Evolutionary conservation across 2,797 vertebrate species (phyloP).

Genomic region (Neosilurus mollespiculum): DNA sequence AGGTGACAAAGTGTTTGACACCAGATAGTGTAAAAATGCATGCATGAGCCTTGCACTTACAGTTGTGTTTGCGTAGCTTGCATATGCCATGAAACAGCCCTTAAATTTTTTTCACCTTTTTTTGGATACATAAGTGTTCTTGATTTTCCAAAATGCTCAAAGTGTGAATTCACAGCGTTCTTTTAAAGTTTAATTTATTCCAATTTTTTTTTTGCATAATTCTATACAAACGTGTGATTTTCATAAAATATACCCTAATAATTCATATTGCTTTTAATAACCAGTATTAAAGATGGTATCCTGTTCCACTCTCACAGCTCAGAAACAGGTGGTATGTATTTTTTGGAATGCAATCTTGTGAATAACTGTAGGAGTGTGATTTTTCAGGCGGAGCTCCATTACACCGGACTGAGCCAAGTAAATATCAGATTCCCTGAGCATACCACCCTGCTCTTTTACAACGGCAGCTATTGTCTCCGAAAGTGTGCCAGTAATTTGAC

Average conservation of each 20-base stretch:
- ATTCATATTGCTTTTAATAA: background rate
- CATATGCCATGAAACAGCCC: too few relatives aligned
- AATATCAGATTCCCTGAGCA: conserved; percentile 28
- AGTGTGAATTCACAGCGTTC: background rate
- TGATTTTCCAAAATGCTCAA: background rate
- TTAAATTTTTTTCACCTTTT: background rate
- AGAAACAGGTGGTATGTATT: conserved; percentile 20
- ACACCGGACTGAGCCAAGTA: conserved; percentile 33
- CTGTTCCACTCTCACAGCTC: conserved; percentile 6
- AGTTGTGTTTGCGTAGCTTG: too few relatives aligned
- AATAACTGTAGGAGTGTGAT: conserved; percentile 27
- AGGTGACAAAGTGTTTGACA: too few relatives aligned
- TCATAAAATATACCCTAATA: background rate
- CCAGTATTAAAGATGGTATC: background rate
- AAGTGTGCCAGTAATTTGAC: conserved; percentile 33
- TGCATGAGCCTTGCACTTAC: too few relatives aligned
- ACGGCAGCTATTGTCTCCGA: conserved; percentile 36
- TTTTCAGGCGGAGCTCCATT: conserved; percentile 31
- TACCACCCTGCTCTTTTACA: conserved; percentile 23
- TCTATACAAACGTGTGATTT: background rate
- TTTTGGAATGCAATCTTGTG: background rate
- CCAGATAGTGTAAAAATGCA: too few relatives aligned
- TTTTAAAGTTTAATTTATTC: too few relatives aligned
- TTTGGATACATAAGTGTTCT: background rate
- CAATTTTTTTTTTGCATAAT: background rate